These are phyloP conservation scores for Pterocles orientalis DNA, from an alignment of 2,113 vertebrate species.

Conservation along the genomic window DNA sequence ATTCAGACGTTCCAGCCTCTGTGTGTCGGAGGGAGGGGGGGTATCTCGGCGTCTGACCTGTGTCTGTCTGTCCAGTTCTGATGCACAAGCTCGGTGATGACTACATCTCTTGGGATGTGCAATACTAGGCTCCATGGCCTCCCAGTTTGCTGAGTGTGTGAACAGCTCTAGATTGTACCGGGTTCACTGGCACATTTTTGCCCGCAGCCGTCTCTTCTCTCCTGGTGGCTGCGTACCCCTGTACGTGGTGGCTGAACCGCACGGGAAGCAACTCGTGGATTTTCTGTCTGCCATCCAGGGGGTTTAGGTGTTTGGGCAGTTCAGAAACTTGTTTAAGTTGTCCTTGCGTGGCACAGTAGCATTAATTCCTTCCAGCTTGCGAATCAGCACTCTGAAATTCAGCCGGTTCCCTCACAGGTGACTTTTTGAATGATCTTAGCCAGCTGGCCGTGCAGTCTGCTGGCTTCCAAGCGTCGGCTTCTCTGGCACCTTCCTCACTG, in stretches of 20 bases:
- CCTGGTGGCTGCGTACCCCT: neutral
- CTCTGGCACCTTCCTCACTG: neutral
- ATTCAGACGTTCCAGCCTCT: neutral
- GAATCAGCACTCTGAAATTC: neutral
- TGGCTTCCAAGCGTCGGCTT: neutral
- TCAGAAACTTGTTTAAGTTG: neutral
- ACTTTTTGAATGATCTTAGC: neutral
- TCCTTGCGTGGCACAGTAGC: neutral
- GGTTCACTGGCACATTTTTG: neutral
- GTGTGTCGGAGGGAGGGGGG: neutral
- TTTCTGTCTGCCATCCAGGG: neutral
- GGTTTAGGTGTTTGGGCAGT: neutral
- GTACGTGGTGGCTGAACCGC: neutral
- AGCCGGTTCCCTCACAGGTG: neutral
- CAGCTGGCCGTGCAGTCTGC: neutral
- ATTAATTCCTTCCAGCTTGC: neutral
- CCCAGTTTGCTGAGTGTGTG: rapidly evolving
- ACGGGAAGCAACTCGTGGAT: neutral
- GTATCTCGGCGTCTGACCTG: neutral
- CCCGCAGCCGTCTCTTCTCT: neutral
- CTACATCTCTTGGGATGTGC: neutral
- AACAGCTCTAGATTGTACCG: neutral
- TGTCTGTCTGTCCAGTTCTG: neutral
- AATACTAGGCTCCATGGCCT: rapidly evolving
- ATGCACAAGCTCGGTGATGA: rapidly evolving